Conservation (phyloP, 2,797 vertebrate species). For the Fundulus diaphanus region DNA sequence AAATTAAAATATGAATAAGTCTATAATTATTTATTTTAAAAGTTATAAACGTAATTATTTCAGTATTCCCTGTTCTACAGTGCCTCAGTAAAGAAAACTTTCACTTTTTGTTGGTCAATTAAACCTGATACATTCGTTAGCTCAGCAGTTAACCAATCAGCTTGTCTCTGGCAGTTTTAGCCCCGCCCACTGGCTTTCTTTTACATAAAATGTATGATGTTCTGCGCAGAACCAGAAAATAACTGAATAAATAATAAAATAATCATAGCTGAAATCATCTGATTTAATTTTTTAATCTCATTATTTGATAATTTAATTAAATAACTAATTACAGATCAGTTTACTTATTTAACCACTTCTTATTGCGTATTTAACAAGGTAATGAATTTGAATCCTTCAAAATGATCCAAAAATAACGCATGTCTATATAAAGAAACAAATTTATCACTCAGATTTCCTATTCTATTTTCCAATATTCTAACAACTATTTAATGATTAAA, state of each 20-base stretch:
- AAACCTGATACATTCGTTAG: no score
- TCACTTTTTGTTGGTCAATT: neutral
- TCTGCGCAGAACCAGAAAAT: no score
- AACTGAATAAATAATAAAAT: no score
- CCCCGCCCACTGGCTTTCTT: neutral
- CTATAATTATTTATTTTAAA: neutral
- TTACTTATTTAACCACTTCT: neutral
- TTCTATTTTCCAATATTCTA: neutral
- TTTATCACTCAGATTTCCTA: neutral
- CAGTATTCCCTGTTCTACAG: no score
- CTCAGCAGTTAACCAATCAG: neutral
- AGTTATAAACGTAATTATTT: no score
- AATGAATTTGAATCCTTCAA: no score
- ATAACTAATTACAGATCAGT: neutral
- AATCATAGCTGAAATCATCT: no score
- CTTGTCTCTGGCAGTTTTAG: neutral
- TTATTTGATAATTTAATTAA: neutral
- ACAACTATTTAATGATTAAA: neutral
- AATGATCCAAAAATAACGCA: neutral
- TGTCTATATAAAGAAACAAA: neutral
- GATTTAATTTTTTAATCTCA: no score
- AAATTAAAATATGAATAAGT: neutral
- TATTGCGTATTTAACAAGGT: neutral
- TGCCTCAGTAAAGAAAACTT: no score
- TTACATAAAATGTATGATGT: no score